A percentile compares a stretch with the other conserved stretches of the same genome.
Evolutionary conservation across 1,140 invertebrate species (phyloP).

Genomic region (Atta texana): DNA sequence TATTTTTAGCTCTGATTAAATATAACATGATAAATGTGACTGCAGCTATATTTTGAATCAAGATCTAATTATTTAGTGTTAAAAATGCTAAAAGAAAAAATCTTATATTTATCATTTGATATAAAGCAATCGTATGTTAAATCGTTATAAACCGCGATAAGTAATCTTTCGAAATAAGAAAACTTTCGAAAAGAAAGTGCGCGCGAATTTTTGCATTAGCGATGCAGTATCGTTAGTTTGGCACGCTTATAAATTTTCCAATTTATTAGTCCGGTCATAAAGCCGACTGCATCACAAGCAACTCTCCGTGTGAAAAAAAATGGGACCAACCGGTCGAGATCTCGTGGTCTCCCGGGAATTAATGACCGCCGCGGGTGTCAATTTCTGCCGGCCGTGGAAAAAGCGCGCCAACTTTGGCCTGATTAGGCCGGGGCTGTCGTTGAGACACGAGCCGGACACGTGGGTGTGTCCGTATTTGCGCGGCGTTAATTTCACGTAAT

Average conservation of each 20-base stretch:
- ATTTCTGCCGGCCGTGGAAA: slow-evolving; percentile 50
- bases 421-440: slow-evolving; percentile 10
- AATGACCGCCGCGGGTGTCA: slow-evolving; percentile 61
- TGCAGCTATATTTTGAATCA: neutral
- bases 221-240: slow-evolving; percentile 25
- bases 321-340: slow-evolving; percentile 33
- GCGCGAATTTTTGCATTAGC: slow-evolving; percentile 18
- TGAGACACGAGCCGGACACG: slow-evolving; percentile 63
- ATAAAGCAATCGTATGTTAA: slow-evolving; percentile 29
- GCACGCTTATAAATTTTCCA: slow-evolving; percentile 47
- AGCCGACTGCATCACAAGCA: slow-evolving; percentile 13
- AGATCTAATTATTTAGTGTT: neutral
- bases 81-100: neutral
- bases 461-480: slow-evolving; percentile 66
- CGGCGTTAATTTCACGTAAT: slow-evolving; percentile 71
- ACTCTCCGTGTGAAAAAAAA: slow-evolving; percentile 9
- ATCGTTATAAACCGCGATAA: slow-evolving; percentile 30
- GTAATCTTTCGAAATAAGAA: slow-evolving; percentile 8
- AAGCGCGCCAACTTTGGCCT: slow-evolving; percentile 38
- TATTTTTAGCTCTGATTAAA: neutral
- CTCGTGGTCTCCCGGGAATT: slow-evolving; percentile 36
- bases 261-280: slow-evolving; percentile 39
- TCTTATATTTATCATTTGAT: neutral
- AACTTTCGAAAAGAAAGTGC: neutral
- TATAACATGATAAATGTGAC: neutral